These are phyloP conservation scores for Pocillopora grandis DNA, from an alignment of 92 coral and sea anemone species.

Conservation along the genomic window DNA sequence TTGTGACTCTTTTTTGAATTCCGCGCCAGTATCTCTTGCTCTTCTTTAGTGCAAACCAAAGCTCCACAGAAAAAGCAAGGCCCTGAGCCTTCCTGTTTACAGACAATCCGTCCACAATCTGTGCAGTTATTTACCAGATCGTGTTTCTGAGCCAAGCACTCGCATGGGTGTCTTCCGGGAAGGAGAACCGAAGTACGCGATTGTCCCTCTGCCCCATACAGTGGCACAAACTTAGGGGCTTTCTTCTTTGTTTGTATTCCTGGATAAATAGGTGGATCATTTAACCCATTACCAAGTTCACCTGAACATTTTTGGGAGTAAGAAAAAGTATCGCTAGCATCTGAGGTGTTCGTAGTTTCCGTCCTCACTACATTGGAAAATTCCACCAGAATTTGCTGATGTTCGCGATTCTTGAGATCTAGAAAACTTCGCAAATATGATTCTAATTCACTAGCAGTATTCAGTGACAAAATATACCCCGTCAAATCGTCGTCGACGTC, in stretches of 20 bases:
- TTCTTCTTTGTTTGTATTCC: conserved; percentile 75
- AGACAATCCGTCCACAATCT: conserved; percentile 93
- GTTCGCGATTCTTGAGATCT: conserved; percentile 58
- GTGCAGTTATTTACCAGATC: conserved; percentile 81
- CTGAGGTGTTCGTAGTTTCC: background rate
- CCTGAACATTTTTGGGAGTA: conserved; percentile 27
- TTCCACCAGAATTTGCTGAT: conserved; percentile 57
- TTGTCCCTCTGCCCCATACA: conserved; percentile 93
- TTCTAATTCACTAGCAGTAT: conserved; percentile 58
- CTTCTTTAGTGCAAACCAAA: conserved; percentile 87
- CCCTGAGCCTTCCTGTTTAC: conserved; percentile 96
- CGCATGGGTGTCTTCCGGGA: conserved; percentile 97
- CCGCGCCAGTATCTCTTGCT: conserved; percentile 84
- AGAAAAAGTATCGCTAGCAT: conserved; percentile 3
- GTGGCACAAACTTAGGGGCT: conserved; percentile 76
- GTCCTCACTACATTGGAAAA: conserved; percentile 21
- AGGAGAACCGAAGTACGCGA: conserved; percentile 86
- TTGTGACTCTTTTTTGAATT: conserved; percentile 91
- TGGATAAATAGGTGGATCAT: conserved; percentile 15
- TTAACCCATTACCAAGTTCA: background rate
- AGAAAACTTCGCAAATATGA: conserved; percentile 75
- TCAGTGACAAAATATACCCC: conserved; percentile 74
- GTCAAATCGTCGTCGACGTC: conserved; percentile 80
- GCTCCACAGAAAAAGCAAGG: conserved; percentile 98
- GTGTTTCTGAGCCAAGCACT: conserved; percentile 94